Percentiles rank a stretch among this genome's conserved stretches.
Conservation (phyloP, 2,888 invertebrate species). For the Thyatira batis region DNA sequence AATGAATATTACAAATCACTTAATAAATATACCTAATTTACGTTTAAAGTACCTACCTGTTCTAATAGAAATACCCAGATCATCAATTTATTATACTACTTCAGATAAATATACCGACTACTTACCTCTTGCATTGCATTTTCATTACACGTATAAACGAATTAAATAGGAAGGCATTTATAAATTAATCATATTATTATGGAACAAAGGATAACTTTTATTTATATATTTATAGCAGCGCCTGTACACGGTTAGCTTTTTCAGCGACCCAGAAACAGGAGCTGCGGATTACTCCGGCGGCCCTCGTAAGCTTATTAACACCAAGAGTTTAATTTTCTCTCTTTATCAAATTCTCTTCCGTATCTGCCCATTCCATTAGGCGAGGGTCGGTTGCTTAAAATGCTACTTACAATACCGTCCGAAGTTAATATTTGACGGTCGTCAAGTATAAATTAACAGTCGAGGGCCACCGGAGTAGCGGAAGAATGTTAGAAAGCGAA, state of each 20-base stretch:
- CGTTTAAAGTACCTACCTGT: conserved; percentile 25
- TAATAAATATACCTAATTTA: too few species aligned
- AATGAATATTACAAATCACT: conserved; percentile 26
- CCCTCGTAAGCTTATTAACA: conserved; percentile 59
- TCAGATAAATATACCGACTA: conserved; percentile 25
- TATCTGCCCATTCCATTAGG: conserved; percentile 3
- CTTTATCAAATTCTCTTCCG: conserved; percentile 32
- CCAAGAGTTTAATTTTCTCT: conserved; percentile 32
- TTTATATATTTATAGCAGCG: conserved; percentile 37
- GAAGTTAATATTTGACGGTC: not conserved
- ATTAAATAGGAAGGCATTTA: not conserved
- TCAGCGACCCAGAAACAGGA: conserved; percentile 74
- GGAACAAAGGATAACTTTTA: not conserved
- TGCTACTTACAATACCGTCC: not conserved
- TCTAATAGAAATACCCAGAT: conserved; percentile 20
- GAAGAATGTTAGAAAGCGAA: conserved; percentile 74
- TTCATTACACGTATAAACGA: too few species aligned
- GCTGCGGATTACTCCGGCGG: conserved; percentile 69
- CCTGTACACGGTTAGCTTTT: conserved; percentile 77
- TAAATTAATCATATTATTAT: too few species aligned
- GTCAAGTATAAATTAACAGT: conserved; percentile 7
- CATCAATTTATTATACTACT: conserved; percentile 56
- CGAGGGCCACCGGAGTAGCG: conserved; percentile 44
- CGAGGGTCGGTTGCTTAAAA: not conserved
- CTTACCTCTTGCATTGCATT: conserved; percentile 19